Conservation (phyloP, 2,797 vertebrate genomes). For the Argyrosomus regius region DNA sequence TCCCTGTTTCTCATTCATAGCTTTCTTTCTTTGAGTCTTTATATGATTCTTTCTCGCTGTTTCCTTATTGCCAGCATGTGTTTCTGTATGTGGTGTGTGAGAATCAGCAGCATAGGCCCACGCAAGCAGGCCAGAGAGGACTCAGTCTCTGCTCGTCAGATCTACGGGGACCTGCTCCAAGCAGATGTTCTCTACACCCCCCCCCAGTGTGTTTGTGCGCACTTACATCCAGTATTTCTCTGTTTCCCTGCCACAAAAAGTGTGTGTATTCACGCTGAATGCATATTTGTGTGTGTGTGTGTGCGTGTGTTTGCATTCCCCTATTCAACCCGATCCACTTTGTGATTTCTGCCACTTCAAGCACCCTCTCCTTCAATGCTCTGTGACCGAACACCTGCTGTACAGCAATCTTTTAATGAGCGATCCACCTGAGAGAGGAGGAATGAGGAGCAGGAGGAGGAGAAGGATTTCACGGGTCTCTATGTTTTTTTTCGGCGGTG, state of each 20-base stretch:
- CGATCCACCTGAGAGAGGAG: constrained; percentile 74
- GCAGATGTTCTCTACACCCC: constrained; percentile 73
- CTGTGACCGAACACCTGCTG: constrained; percentile 84
- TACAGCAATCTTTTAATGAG: constrained; percentile 78
- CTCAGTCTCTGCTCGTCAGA: constrained; percentile 47
- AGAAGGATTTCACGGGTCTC: constrained; percentile 62
- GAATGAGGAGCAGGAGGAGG: constrained; percentile 42
- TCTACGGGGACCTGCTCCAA: constrained; percentile 69
- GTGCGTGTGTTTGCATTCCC: constrained; percentile 34
- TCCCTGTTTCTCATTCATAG: background rate
- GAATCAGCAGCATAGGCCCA: constrained; percentile 40
- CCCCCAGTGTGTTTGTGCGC: constrained; percentile 57
- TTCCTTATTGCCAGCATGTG: background rate
- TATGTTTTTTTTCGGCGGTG: constrained; percentile 47
- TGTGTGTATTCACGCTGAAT: constrained; percentile 37
- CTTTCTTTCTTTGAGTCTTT: background rate
- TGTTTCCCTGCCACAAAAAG: constrained; percentile 11
- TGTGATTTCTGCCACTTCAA: constrained; percentile 85
- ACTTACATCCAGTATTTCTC: background rate
- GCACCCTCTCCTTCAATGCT: constrained; percentile 78
- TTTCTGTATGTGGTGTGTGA: constrained; percentile 2
- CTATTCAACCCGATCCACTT: constrained; percentile 64
- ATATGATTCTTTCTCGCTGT: background rate
- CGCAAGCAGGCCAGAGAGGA: constrained; percentile 45
- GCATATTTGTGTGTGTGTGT: constrained; percentile 36